Evolutionary conservation across 2,888 invertebrate species (phyloP).

Genomic region (Heliothis peltigera): DNA sequence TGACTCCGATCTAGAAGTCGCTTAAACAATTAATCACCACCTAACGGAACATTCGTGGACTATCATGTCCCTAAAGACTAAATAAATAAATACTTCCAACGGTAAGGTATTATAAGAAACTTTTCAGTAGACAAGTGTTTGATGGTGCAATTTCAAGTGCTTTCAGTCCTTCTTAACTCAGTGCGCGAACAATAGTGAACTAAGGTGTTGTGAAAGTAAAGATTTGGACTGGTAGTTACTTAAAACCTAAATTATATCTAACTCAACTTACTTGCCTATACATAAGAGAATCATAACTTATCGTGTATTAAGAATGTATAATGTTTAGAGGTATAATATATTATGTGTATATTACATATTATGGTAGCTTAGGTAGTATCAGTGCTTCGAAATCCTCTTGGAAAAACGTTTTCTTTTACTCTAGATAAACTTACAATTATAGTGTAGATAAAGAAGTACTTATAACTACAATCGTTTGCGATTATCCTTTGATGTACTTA

Average conservation of each 20-base stretch:
- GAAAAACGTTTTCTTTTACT: conserved; percentile 36
- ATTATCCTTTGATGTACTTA: conserved; percentile 5
- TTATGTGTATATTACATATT: conserved; percentile 30
- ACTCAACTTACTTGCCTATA: conserved; percentile 49
- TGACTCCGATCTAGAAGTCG: conserved; percentile 95
- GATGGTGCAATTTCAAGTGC: conserved; percentile 32
- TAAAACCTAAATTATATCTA: conserved; percentile 54
- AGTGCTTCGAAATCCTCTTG: conserved; percentile 34
- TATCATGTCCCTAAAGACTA: conserved; percentile 21
- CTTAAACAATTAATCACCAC: conserved; percentile 82
- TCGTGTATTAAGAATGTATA: conserved; percentile 56
- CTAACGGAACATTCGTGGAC: conserved; percentile 21
- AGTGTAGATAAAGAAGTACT: conserved; percentile 18
- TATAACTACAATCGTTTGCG: background rate
- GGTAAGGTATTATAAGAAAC: conserved; percentile 22
- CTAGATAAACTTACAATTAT: conserved; percentile 29
- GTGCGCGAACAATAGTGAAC: conserved; percentile 39
- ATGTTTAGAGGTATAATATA: conserved; percentile 57
- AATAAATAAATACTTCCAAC: no score
- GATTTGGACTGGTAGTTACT: conserved; percentile 47
- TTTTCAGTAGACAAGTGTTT: conserved; percentile 30
- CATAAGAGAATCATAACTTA: conserved; percentile 47
- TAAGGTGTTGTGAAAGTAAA: conserved; percentile 34
- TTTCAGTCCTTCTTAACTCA: conserved; percentile 30
- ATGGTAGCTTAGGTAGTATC: conserved; percentile 29